Base-by-base conservation (phyloP, 1,140 invertebrate species). In the Platorchestia sp. region DNA sequence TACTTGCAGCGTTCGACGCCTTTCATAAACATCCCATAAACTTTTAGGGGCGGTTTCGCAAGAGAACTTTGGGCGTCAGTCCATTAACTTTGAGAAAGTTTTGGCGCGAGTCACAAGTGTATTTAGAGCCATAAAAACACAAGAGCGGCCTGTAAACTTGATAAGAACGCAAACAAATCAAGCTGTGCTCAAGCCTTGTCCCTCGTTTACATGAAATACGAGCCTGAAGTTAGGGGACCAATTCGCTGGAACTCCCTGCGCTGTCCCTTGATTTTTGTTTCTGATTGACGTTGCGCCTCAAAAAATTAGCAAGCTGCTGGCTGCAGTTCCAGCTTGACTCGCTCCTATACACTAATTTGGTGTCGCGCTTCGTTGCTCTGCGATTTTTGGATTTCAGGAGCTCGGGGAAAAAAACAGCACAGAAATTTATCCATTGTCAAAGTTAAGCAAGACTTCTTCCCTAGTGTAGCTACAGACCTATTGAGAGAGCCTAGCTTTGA, bases 41-140 rank as follows among this genome's bases (percentile, higher is more conserved):
- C 14, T 89, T 89, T 89, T 42, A 89, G 41, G 87, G 87, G n/a
- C 87, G 87, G 87, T 89, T 89, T 89, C 41, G 87, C 43, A 3
- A 42, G 43, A 89, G 87, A 89, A 89, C 41, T 89, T 89, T 41
- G 41, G 42, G 87, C 87, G 87, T 89, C 87, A 89, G 87, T 89
- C 87, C 87, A 89, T 89, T 89, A 89, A 89, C n/a, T 89, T 89
- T 42, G 43, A 14, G 41, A 89, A 89, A 89, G 87, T 89, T 89
- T 89, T 89, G 87, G n/a, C 87, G 41, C 87, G 87, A 89, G 87
- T 89, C 87, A 89, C 87, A 89, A 89, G 87, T 89, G 87, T 89
- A 89, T 89, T 89, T 89, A 89, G 87, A 89, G 87, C 43, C 87
- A 44, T 89, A 89, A 89, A 86, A 89, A 44, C 41, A 89, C 87